These are phyloP conservation scores for Sarcoramphus papa DNA, from an alignment of 2,797 vertebrate genomes.

Conservation along the genomic window DNA sequence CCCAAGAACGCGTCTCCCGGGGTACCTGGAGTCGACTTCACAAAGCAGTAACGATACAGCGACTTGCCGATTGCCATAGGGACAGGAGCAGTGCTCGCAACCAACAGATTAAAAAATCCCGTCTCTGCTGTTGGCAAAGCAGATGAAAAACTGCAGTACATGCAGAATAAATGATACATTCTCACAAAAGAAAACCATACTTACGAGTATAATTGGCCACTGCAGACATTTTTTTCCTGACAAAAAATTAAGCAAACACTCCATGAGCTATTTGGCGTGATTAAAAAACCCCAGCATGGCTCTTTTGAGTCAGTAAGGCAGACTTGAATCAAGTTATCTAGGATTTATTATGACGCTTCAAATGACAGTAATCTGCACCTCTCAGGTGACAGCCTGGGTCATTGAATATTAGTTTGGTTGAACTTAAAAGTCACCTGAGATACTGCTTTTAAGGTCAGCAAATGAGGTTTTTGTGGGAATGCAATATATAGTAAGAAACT, in stretches of 20 bases:
- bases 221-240: neutral
- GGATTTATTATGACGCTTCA: neutral
- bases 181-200: neutral
- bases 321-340: neutral
- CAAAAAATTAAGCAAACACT: neutral
- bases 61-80: neutral
- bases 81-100: neutral
- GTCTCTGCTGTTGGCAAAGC: neutral
- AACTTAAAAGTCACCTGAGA: slow-evolving; percentile 3
- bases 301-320: neutral
- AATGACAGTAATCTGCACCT: neutral
- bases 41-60: neutral
- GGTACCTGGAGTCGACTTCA: neutral
- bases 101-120: neutral
- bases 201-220: neutral
- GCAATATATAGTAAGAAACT: neutral
- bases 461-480: neutral
- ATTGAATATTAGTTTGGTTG: neutral
- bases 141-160: neutral
- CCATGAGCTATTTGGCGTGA: neutral
- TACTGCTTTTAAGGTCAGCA: slow-evolving; percentile 22
- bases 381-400: neutral
- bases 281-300: neutral
- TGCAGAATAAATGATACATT: neutral
- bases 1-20: neutral